Base-by-base conservation (phyloP, 2,888 invertebrate species). In the Trimorus sp. region DNA sequence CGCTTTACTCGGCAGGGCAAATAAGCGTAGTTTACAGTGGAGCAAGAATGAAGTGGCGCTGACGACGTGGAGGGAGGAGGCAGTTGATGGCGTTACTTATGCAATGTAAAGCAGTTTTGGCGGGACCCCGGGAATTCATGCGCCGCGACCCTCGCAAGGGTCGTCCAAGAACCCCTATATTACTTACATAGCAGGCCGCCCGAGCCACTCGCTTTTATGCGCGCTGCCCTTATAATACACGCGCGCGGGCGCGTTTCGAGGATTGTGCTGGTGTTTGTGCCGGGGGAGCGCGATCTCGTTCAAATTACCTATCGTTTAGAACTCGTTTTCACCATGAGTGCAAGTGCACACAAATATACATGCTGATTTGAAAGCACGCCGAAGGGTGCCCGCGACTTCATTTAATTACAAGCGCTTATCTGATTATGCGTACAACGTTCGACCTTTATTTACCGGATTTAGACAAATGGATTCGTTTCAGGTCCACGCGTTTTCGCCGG, bases 231-330 rank as follows among this genome's bases (percentile, higher is more conserved):
- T 84, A 84, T 88, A 88, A 87, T 88, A 85, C 86, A 85, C 82
- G 70, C 58, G 60, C 82, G 79, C 26, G 26, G 26, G 26, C 83
- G 77, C 79, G 80, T 82, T 83, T 79, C 69, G 56, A 84, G 85
- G 83, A 83, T 83, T 80, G 62, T 65, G 53, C 60, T 40, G 69
- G 76, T 77, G 84, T 85, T 84, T 82, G 85, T 84, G 82, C 15
- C 37, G 60, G 74, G 80, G 80, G 71, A 80, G 66, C 65, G 70
- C 81, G 73, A 71, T 76, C 78, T 75, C 84, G 88, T 89, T 90
- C 89, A 90, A 91, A 91, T 91, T 91, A 90, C 90, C 90, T 89
- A 86, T 89, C 90, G 89, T 90, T 91, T 91, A 89, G 88, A 90
- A 89, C 89, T 90, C 90, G 89, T 90, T 90, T 89, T 90, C 89